Evolutionary conservation across 2,113 vertebrate genomes (phyloP), one percentile per base, ranked within the genome.

Genomic region (Acanthisitta chloris): DNA sequence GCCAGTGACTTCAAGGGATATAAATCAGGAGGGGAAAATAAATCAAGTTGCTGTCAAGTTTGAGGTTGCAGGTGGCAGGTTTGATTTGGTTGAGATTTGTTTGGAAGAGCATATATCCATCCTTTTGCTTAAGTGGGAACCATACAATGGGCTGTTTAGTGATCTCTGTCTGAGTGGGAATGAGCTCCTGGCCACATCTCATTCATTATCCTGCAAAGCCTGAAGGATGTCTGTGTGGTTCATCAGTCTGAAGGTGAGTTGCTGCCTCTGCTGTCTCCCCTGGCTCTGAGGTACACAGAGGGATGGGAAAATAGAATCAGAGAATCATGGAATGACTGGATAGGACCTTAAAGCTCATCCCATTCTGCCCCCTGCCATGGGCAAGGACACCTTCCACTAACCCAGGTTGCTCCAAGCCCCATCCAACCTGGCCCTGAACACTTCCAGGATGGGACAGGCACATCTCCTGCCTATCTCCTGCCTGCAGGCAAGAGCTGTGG

Each of bases 1-100:
- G 76, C 52, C 54, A 48, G 17, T 94, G 73, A 71, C 84, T 96
- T 95, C 93, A 96, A 95, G 69, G 57, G 45, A 36, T 77, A 79
- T 94, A 95, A 92, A 92, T 64, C 81, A 77, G 38, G 86, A 61
- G 66, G 85, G 62, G 36, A 73, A 90, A 92, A 91, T 61, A 92
- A 88, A 86, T 17, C 40, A 42, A 59, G 78, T 49, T 80, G 42
- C 15, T 8, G 40, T 69, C 49, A 89, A 31, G 77, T 74, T 80
- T 70, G 58, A 21, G 52, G 40, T 67, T 46, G 33, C 19, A 43
- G 52, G 38, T 54, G 57, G 31, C 6, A 12, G 10, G 28, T 61
- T 51, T 45, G 91, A 55, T 66, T 89, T 67, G 58, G 34, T 17
- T 20, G 36, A 49, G 64, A 7, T 16, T 40, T 23, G 66, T 43